Evolutionary conservation across 2,113 vertebrate genomes (phyloP).

Genomic region (Astur gentilis): DNA sequence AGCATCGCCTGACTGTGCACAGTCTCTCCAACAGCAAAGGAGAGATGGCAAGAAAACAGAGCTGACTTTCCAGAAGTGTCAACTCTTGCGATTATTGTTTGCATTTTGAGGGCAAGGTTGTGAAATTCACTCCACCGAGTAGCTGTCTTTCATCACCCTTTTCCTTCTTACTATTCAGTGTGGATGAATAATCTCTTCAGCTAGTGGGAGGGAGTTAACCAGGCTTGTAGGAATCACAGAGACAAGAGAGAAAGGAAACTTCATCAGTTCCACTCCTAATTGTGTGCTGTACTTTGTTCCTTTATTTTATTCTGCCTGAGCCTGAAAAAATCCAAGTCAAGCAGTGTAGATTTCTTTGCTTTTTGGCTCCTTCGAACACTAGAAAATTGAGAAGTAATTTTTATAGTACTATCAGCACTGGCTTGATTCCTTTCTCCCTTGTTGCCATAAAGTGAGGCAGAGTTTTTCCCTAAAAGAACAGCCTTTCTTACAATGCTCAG

Average conservation of each 20-base stretch:
- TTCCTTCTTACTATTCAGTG: not conserved
- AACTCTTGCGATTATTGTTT: not conserved
- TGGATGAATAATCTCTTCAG: not conserved
- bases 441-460: not conserved
- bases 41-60: not conserved
- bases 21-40: not conserved
- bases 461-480: not conserved
- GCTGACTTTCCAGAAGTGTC: not conserved
- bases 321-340: not conserved
- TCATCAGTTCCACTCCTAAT: not conserved
- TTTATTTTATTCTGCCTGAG: not conserved
- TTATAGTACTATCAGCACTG: not conserved
- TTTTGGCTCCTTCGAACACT: not conserved
- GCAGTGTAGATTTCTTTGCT: not conserved
- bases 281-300: not conserved
- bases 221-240: not conserved
- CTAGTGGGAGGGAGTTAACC: not conserved
- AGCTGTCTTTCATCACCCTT: not conserved
- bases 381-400: not conserved
- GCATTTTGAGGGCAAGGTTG: not conserved
- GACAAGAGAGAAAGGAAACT: not conserved
- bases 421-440: not conserved
- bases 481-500: not conserved
- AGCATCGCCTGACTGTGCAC: fast-evolving
- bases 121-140: not conserved